Percentiles rank a stretch among this genome's conserved stretches.
phyloP scores from a whole-genome alignment of 1,140 invertebrate genomes.

The Holcopasites calliopsidis region DNA sequence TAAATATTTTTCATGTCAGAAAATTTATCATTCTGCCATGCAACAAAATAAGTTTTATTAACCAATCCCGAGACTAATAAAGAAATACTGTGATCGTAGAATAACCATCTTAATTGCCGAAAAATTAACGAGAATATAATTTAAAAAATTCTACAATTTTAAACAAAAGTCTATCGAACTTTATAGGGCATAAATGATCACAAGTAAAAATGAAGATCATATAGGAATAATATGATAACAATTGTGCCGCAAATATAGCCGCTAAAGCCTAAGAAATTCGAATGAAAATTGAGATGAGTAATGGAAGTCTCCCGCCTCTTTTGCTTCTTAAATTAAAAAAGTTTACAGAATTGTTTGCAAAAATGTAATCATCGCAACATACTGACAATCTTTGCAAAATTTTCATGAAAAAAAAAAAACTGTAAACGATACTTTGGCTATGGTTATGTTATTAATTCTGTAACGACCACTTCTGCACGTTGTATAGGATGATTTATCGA shows the following conservation, averaged over 20 bases:
- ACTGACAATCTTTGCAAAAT: neutral
- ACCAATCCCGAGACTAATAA: no score
- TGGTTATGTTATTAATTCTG: constrained; percentile 67
- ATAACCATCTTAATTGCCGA: no score
- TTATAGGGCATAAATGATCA: no score
- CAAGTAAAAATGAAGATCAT: neutral
- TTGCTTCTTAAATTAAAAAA: neutral
- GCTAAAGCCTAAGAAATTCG: neutral
- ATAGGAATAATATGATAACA: neutral
- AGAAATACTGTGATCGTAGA: no score
- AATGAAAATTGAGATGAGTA: no score
- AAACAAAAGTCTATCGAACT: neutral
- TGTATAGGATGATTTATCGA: constrained; percentile 10
- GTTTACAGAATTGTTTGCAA: neutral
- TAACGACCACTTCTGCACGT: constrained; percentile 41
- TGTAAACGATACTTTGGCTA: constrained; percentile 32
- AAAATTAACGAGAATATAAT: no score
- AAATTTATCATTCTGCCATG: neutral
- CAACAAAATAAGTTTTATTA: neutral
- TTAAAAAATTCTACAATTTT: neutral
- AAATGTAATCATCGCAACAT: neutral
- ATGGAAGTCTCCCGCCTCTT: no score
- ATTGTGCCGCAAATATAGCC: neutral
- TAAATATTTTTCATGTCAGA: no score
- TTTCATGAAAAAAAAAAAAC: neutral